These are phyloP conservation scores for Anisognathus igniventris DNA, from an alignment of 2,797 vertebrate species.

Conservation along the genomic window DNA sequence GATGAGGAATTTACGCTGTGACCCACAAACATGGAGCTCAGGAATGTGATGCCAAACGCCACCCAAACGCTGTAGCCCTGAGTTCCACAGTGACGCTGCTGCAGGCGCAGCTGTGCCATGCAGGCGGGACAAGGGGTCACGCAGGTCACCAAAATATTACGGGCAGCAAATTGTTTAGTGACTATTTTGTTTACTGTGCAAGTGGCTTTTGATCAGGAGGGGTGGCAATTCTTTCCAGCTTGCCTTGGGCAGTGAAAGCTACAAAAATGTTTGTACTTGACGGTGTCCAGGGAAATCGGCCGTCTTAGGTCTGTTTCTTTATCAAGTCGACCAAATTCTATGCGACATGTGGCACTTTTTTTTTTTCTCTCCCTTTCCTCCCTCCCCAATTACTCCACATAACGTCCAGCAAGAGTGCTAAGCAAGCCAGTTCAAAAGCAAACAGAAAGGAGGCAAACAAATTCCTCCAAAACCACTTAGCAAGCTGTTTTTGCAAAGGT, in stretches of 20 bases:
- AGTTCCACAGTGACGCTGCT: not conserved
- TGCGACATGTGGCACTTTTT: not conserved
- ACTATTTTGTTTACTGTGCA: not conserved
- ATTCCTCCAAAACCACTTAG: not conserved
- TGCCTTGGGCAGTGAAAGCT: conserved; percentile 8
- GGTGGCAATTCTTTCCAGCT: not conserved
- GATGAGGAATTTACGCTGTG: not conserved
- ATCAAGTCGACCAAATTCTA: not conserved
- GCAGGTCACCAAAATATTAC: not conserved
- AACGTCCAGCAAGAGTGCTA: not conserved
- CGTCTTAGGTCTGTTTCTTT: not conserved
- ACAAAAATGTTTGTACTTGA: not conserved
- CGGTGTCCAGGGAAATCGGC: not conserved
- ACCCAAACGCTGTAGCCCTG: accelerated
- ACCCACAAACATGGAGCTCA: not conserved
- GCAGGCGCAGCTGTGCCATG: not conserved
- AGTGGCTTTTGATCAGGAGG: not conserved
- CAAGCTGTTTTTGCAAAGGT: not conserved
- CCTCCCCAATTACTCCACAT: not conserved
- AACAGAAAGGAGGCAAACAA: not conserved
- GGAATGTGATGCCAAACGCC: accelerated
- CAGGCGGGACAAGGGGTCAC: not conserved
- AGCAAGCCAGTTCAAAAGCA: not conserved
- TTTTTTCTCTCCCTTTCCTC: not conserved
- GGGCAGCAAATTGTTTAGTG: conserved; percentile 33